Evolutionary conservation across 2,888 invertebrate species (phyloP).

Genomic region (Patella depressa): DNA sequence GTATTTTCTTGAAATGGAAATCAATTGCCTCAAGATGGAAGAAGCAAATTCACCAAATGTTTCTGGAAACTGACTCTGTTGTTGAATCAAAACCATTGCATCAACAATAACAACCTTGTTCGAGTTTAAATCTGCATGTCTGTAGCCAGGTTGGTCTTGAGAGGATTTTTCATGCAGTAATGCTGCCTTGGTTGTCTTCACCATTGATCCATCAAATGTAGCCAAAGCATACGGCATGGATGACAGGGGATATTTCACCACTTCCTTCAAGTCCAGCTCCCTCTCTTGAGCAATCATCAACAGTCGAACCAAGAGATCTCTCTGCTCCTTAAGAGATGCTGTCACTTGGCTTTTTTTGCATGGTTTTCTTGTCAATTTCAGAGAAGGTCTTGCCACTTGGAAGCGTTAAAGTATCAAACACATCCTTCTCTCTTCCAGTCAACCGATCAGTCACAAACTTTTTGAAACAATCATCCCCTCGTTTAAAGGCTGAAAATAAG

Average conservation of each 20-base stretch:
- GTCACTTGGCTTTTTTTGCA: not conserved
- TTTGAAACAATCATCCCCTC: slow-evolving; percentile 7
- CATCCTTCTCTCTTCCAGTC: slow-evolving; percentile 5
- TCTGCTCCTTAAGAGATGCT: slow-evolving; percentile 1
- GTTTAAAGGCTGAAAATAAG: not conserved
- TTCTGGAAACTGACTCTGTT: slow-evolving; percentile 13
- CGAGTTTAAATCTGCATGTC: no score
- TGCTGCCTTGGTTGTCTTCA: slow-evolving; percentile 12
- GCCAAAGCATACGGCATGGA: slow-evolving; percentile 14
- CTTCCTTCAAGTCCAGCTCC: slow-evolving; percentile 17
- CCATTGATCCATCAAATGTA: slow-evolving; percentile 9
- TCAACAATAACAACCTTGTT: slow-evolving; percentile 1
- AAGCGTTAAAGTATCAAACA: slow-evolving; percentile 13
- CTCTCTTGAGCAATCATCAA: slow-evolving; percentile 15
- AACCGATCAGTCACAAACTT: slow-evolving; percentile 4
- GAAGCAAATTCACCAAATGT: slow-evolving; percentile 15
- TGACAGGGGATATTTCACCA: slow-evolving; percentile 3
- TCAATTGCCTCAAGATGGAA: not conserved
- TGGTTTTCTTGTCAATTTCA: slow-evolving; percentile 10
- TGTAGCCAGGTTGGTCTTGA: not conserved
- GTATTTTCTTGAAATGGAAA: slow-evolving; percentile 11
- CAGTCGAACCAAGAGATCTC: slow-evolving; percentile 10
- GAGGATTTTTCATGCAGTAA: not conserved
- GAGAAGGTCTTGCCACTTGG: slow-evolving; percentile 5
- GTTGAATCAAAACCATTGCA: slow-evolving; percentile 19